Evolutionary conservation across 2,113 vertebrate genomes (phyloP).

Genomic region (Corythornis vintsioides): DNA sequence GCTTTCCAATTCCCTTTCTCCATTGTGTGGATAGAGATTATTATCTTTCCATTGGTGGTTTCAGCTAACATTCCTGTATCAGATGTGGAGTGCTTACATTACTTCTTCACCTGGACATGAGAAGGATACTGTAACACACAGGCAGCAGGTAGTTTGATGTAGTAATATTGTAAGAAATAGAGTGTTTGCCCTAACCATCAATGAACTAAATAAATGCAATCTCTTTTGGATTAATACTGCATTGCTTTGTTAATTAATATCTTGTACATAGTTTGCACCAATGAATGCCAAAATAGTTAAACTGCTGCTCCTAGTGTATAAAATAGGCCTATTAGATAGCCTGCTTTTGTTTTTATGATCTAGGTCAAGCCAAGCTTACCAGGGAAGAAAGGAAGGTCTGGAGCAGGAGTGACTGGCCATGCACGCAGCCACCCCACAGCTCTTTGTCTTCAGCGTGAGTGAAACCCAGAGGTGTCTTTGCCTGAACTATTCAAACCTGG

Average conservation of each 20-base stretch:
- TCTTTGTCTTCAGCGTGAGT: neutral
- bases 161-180: neutral
- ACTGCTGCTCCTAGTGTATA: neutral
- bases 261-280: neutral
- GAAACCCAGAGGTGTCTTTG: neutral
- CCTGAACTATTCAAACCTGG: neutral
- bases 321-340: neutral
- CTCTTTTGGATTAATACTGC: neutral
- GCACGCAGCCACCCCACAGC: neutral
- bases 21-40: neutral
- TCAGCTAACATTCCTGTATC: neutral
- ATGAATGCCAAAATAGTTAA: neutral
- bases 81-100: neutral
- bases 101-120: neutral
- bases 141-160: neutral
- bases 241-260: neutral
- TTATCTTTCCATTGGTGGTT: neutral
- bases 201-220: neutral
- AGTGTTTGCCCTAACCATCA: neutral
- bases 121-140: neutral
- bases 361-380: accelerated
- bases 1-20: neutral
- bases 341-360: neutral
- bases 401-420: accelerated
- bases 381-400: neutral